phyloP scores from a whole-genome alignment of 1,140 invertebrate genomes.

The Calycopis cecrops region DNA sequence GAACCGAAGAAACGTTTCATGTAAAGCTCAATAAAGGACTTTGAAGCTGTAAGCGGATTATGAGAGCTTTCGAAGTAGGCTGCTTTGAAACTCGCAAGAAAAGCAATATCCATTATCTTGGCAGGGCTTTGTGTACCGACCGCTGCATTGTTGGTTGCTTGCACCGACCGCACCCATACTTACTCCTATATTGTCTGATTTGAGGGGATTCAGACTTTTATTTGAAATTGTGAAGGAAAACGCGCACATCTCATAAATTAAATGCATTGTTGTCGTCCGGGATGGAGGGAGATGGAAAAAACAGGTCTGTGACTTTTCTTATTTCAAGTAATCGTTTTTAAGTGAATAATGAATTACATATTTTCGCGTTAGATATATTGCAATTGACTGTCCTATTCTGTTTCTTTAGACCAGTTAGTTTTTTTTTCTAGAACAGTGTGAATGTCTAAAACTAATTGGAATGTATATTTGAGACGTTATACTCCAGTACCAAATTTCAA shows the following conservation, averaged over 20 bases:
- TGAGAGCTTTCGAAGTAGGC: conserved; percentile 63
- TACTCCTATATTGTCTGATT: conserved; percentile 33
- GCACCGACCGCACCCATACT: conserved; percentile 23
- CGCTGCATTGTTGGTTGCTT: conserved; percentile 43
- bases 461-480: too few species aligned
- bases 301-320: too few species aligned
- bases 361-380: too few species aligned
- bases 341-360: too few species aligned
- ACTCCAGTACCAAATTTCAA: too few species aligned
- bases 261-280: not conserved
- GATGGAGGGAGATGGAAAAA: too few species aligned
- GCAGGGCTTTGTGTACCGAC: conserved; percentile 53
- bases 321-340: too few species aligned
- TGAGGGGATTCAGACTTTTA: conserved; percentile 9
- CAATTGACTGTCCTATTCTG: too few species aligned
- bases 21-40: conserved; percentile 60
- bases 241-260: not conserved
- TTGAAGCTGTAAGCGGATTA: conserved; percentile 64
- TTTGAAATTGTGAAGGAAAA: conserved; percentile 4
- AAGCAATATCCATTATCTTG: conserved; percentile 71
- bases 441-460: too few species aligned
- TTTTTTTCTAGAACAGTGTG: too few species aligned
- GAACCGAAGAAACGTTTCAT: conserved; percentile 50
- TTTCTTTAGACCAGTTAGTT: too few species aligned
- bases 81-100: conserved; percentile 68